These are phyloP conservation scores for Pollenia angustigena DNA, from an alignment of 2,888 invertebrate species.

Conservation along the genomic window DNA sequence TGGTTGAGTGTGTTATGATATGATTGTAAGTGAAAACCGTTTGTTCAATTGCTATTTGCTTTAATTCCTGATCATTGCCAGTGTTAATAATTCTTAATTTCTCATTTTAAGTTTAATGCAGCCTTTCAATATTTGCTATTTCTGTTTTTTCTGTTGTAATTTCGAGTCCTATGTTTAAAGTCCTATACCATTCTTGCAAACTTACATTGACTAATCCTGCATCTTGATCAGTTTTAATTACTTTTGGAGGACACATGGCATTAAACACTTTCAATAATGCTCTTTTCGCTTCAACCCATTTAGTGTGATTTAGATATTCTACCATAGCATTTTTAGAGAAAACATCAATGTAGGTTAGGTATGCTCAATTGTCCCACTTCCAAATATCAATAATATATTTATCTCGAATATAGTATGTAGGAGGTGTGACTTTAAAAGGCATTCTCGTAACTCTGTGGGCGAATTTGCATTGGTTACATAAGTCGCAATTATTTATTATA, in stretches of 20 bases:
- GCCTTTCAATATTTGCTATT: conserved; percentile 59
- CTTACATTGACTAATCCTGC: too few relatives aligned
- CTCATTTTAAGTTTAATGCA: conserved; percentile 58
- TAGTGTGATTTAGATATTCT: conserved; percentile 34
- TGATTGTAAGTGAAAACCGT: conserved; percentile 22
- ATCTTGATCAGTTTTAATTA: too few relatives aligned
- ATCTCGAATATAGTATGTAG: conserved; percentile 16
- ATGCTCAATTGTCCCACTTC: conserved; percentile 60
- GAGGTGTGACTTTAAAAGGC: conserved; percentile 62
- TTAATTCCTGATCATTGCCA: conserved; percentile 10
- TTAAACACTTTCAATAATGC: conserved; percentile 57
- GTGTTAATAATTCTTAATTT: conserved; percentile 59
- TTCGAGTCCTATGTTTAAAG: conserved; percentile 46
- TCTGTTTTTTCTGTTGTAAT: conserved; percentile 60
- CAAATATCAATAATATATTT: conserved; percentile 59
- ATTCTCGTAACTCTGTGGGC: conserved; percentile 56
- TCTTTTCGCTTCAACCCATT: conserved; percentile 57
- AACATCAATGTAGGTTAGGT: conserved; percentile 66
- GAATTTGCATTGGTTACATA: conserved; percentile 64
- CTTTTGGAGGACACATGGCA: too few relatives aligned
- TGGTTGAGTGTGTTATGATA: conserved; percentile 16
- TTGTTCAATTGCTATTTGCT: conserved; percentile 21
- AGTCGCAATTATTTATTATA: conserved; percentile 65
- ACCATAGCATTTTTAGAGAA: conserved; percentile 57
- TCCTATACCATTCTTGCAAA: conserved; percentile 14